These are phyloP conservation scores for Thalassarche chlororhynchos DNA, from an alignment of 2,113 vertebrate genomes.

Conservation along the genomic window DNA sequence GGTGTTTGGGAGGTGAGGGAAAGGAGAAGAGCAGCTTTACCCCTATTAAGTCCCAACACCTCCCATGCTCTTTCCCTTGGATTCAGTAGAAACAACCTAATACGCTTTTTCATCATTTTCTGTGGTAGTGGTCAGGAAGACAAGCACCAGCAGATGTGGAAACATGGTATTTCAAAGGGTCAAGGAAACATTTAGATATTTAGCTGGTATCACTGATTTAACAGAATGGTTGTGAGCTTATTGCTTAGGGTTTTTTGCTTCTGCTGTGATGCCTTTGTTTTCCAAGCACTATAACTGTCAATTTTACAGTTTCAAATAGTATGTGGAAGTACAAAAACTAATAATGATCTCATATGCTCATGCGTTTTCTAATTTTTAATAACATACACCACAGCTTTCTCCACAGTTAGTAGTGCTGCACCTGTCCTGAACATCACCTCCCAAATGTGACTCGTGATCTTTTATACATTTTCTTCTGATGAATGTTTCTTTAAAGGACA, in stretches of 20 bases:
- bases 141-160: not conserved
- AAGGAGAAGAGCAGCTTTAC: not conserved
- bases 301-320: not conserved
- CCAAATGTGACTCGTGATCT: not conserved
- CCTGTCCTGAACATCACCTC: not conserved
- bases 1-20: not conserved
- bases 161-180: not conserved
- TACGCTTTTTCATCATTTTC: not conserved
- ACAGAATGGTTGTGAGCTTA: not conserved
- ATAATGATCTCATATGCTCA: not conserved
- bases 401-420: not conserved
- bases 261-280: not conserved
- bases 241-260: not conserved
- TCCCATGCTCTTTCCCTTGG: not conserved
- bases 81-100: not conserved
- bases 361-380: not conserved
- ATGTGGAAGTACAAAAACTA: not conserved
- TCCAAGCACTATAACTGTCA: not conserved
- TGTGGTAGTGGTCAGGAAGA: not conserved
- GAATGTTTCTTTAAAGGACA: not conserved
- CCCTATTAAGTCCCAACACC: not conserved
- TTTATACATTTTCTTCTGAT: not conserved
- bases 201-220: not conserved
- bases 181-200: not conserved
- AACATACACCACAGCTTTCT: not conserved